These are phyloP conservation scores for Nemapogon koenigi DNA, from an alignment of 2,888 invertebrate species.

Conservation along the genomic window DNA sequence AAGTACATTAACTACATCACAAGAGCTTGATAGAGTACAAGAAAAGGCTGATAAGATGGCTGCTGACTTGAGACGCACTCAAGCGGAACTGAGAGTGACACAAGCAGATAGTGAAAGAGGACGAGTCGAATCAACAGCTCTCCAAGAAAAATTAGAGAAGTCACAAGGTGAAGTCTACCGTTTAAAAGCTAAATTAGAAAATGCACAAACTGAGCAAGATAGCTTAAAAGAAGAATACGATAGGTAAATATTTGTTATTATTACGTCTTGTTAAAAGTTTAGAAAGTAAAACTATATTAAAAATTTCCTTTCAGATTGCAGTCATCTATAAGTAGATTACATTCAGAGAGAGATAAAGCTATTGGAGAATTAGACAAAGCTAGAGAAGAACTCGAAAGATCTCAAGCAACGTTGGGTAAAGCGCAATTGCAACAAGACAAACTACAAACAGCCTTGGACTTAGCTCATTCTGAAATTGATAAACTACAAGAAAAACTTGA, in stretches of 20 bases:
- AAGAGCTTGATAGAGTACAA: constrained; percentile 82
- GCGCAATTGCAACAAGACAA: constrained; percentile 92
- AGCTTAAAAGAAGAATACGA: constrained; percentile 93
- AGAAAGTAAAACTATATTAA: not conserved
- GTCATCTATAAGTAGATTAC: constrained; percentile 81
- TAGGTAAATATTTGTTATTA: constrained; percentile 38
- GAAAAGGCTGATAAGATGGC: constrained; percentile 85
- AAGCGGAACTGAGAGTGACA: constrained; percentile 89
- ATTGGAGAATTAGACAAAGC: constrained; percentile 85
- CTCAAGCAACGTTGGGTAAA: constrained; percentile 88
- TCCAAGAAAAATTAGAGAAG: constrained; percentile 93
- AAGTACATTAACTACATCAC: constrained; percentile 80
- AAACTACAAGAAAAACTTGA: constrained; percentile 88
- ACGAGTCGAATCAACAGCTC: constrained; percentile 79
- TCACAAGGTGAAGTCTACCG: constrained; percentile 95
- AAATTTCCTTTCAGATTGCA: constrained; percentile 65
- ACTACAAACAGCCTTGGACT: constrained; percentile 85
- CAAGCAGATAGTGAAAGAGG: constrained; percentile 91
- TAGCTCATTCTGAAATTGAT: constrained; percentile 89
- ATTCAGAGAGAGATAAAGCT: constrained; percentile 88
- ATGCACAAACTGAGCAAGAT: constrained; percentile 94
- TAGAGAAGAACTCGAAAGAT: constrained; percentile 86
- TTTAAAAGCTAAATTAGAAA: constrained; percentile 91
- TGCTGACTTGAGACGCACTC: constrained; percentile 84
- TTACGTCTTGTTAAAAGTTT: not conserved